These are phyloP conservation scores for Corythoichthys intestinalis DNA, from an alignment of 2,113 vertebrate species.

Conservation along the genomic window DNA sequence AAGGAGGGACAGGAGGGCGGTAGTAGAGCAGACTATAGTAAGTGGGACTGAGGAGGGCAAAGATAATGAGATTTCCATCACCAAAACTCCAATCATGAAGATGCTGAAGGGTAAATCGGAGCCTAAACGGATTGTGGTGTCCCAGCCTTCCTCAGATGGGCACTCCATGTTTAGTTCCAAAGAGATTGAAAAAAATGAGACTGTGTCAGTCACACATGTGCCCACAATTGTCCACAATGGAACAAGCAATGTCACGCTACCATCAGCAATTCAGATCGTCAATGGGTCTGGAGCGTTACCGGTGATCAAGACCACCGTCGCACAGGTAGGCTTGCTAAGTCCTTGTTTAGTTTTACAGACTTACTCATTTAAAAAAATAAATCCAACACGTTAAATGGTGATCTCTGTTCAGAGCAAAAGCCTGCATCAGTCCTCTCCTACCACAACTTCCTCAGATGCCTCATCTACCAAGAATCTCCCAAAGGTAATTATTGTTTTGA, in stretches of 20 bases:
- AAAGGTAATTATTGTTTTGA: slow-evolving; percentile 65
- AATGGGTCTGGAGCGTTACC: slow-evolving; percentile 81
- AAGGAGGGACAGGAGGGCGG: slow-evolving; percentile 73
- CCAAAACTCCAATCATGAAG: slow-evolving; percentile 97
- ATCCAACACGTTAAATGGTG: slow-evolving; percentile 64
- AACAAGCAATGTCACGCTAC: slow-evolving; percentile 67
- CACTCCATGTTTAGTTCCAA: slow-evolving; percentile 30
- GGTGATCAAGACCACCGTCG: slow-evolving; percentile 83
- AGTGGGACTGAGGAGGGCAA: slow-evolving; percentile 51
- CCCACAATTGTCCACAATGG: slow-evolving; percentile 79
- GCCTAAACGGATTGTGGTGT: slow-evolving; percentile 84
- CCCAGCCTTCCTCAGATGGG: slow-evolving; percentile 65
- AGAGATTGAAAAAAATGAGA: slow-evolving; percentile 60
- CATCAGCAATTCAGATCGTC: slow-evolving; percentile 75
- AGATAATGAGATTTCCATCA: slow-evolving; percentile 87
- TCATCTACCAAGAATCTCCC: slow-evolving; percentile 86
- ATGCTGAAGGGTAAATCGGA: slow-evolving; percentile 91
- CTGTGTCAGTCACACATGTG: slow-evolving; percentile 69
- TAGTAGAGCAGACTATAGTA: slow-evolving; percentile 82
- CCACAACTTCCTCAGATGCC: slow-evolving; percentile 55
- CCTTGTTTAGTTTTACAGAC: background rate
- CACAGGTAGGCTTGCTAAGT: slow-evolving; percentile 66
- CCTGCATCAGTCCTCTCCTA: slow-evolving; percentile 64
- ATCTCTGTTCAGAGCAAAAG: slow-evolving; percentile 83
- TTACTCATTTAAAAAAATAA: background rate